These are phyloP conservation scores for Staurois parvus DNA, from an alignment of 2,797 vertebrate species.

Conservation along the genomic window DNA sequence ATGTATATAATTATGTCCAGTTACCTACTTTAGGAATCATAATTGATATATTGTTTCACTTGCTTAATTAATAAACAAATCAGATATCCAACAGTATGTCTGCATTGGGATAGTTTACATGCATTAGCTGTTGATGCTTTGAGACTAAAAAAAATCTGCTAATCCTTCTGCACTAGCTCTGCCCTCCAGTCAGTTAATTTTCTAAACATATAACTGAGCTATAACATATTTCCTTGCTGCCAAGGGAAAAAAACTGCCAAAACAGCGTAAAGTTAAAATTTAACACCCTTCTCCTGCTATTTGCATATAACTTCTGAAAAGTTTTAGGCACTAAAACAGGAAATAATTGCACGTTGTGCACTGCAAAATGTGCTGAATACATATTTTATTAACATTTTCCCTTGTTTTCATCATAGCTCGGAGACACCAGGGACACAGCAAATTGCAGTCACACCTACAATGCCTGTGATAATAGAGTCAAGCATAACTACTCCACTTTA, in stretches of 20 bases:
- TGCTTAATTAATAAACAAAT: slow-evolving; percentile 20
- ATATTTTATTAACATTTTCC: slow-evolving; percentile 44
- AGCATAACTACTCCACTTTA: slow-evolving; percentile 53
- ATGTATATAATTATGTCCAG: neutral
- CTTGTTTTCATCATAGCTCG: slow-evolving; percentile 36
- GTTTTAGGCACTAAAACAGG: slow-evolving; percentile 35
- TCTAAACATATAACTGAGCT: slow-evolving; percentile 33
- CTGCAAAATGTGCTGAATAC: slow-evolving; percentile 53
- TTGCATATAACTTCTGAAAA: slow-evolving; percentile 43
- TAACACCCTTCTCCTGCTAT: slow-evolving; percentile 38
- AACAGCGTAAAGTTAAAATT: slow-evolving; percentile 39
- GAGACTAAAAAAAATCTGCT: slow-evolving; percentile 14
- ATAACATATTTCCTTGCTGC: slow-evolving; percentile 48
- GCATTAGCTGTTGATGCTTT: slow-evolving; percentile 39
- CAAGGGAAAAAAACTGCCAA: slow-evolving; percentile 47
- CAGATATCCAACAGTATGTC: neutral
- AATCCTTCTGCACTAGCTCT: slow-evolving; percentile 38
- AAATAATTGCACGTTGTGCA: slow-evolving; percentile 39
- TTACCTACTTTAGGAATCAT: neutral
- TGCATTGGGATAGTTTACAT: slow-evolving; percentile 28
- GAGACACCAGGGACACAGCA: slow-evolving; percentile 40
- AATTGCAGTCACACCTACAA: slow-evolving; percentile 56
- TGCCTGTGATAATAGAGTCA: slow-evolving; percentile 54
- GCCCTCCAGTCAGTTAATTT: slow-evolving; percentile 56
- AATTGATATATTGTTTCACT: neutral